Evolutionary conservation across 2,113 vertebrate genomes (phyloP).

Genomic region (Sialia sialis): DNA sequence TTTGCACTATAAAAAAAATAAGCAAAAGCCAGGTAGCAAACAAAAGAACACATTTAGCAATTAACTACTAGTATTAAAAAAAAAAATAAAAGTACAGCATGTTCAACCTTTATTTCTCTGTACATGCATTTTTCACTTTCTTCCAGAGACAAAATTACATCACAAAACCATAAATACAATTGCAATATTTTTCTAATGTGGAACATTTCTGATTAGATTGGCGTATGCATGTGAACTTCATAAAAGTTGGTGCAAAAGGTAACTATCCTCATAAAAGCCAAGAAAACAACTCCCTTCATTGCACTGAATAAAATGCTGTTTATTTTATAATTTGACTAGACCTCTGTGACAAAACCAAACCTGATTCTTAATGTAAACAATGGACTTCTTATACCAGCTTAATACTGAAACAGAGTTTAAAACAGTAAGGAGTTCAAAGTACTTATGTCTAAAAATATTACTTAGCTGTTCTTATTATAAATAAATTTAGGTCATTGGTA

Average conservation of each 20-base stretch:
- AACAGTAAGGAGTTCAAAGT: not conserved
- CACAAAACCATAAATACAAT: not conserved
- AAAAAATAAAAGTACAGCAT: not conserved
- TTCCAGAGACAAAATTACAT: not conserved
- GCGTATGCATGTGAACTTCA: not conserved
- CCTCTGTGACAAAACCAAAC: not conserved
- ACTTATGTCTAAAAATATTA: not conserved
- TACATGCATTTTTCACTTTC: not conserved
- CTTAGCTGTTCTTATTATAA: not conserved
- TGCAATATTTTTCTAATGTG: not conserved
- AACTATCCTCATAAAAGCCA: not conserved
- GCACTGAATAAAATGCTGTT: not conserved
- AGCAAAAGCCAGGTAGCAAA: not conserved
- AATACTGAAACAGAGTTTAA: not conserved
- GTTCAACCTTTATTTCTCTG: not conserved
- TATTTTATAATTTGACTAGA: not conserved
- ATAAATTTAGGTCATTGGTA: not conserved
- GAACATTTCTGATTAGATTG: not conserved
- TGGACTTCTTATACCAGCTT: not conserved
- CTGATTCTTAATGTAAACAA: not conserved
- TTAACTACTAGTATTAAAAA: not conserved
- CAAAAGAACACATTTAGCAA: not conserved
- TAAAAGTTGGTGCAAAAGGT: not conserved
- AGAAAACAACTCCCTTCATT: not conserved
- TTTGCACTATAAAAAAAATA: not conserved